Evolutionary conservation across 2,113 vertebrate species (phyloP).

Genomic region (Petaurus breviceps): DNA sequence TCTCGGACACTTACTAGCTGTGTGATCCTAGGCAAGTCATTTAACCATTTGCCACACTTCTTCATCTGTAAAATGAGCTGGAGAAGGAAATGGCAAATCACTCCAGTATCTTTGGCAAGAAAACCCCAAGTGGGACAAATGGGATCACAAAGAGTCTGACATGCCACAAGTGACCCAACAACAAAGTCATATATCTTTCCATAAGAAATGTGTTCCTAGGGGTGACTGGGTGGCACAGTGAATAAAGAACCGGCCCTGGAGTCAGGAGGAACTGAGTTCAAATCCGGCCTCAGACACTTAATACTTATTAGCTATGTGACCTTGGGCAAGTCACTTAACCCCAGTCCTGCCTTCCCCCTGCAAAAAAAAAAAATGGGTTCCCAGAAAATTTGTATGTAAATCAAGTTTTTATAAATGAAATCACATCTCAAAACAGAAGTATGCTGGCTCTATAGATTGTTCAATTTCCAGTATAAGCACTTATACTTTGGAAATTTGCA

Average conservation of each 20-base stretch:
- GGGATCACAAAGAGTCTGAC: too few relatives aligned
- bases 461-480: not conserved
- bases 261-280: too few relatives aligned
- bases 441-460: not conserved
- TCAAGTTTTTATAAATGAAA: not conserved
- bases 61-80: not conserved
- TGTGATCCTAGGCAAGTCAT: not conserved
- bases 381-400: not conserved
- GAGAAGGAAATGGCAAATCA: not conserved
- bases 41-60: too few relatives aligned
- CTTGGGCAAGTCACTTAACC: too few relatives aligned
- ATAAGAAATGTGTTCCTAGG: not conserved
- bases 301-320: too few relatives aligned
- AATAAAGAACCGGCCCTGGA: too few relatives aligned
- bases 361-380: not conserved
- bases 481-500: not conserved
- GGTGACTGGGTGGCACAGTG: too few relatives aligned
- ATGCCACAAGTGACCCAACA: too few relatives aligned
- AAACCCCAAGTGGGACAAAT: not conserved
- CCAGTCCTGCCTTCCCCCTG: too few relatives aligned
- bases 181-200: not conserved
- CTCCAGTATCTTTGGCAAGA: not conserved
- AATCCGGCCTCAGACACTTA: too few relatives aligned
- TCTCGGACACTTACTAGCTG: not conserved
- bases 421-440: not conserved